Base-by-base conservation (phyloP, 2,797 vertebrate genomes). In the Melanotaenia trifasciata region DNA sequence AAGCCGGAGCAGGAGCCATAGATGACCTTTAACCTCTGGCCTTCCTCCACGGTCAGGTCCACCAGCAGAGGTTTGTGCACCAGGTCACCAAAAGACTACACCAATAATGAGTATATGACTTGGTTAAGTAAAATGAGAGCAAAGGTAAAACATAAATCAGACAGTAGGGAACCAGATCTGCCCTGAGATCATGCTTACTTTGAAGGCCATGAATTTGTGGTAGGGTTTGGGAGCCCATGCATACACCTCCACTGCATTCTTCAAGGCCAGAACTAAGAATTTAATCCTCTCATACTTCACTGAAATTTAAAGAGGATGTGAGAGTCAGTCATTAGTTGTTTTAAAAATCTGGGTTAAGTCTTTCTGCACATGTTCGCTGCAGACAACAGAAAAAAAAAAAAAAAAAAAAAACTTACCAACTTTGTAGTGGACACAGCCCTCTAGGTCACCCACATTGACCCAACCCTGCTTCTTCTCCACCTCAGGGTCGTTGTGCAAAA, bases 121-220 rank as follows among this genome's bases (percentile, higher is more conserved):
- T 4, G 50, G 36, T 24, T 0, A 0, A 24, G n/a, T 47, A 6
- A 28, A 30, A 10, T 13, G 6, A 4, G 20, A 20, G n/a, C 5
- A 32, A 10, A n/a, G 20, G 13, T 1, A 28, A 22, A 18, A 18
- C 13, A 18, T 32, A 30, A 28, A 56, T 28, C 26, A 16, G 26
- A 9, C 9, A 0, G 3, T 5, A n/a, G 11, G 22, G 24, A 62
- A 9, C 40, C 20, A 26, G 26, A 33, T 11, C 1, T 50, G n/a
- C 47, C 5, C 47, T 22, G 47, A 24, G 10, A 28, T 24, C 47
- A 63, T 1, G 61, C 62, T 84, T 61, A 97, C 96, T 95, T 97
- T 97, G 90, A 98, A 98, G 87, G 96, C 96, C 96, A 98, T 98
- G 91, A 98, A 98, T 38, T 98, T 98, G 92, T 98, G 96, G 92